Evolutionary conservation across 2,888 invertebrate genomes (phyloP), one percentile per base, ranked within the genome.

Genomic region (Choristoneura rosaceana): DNA sequence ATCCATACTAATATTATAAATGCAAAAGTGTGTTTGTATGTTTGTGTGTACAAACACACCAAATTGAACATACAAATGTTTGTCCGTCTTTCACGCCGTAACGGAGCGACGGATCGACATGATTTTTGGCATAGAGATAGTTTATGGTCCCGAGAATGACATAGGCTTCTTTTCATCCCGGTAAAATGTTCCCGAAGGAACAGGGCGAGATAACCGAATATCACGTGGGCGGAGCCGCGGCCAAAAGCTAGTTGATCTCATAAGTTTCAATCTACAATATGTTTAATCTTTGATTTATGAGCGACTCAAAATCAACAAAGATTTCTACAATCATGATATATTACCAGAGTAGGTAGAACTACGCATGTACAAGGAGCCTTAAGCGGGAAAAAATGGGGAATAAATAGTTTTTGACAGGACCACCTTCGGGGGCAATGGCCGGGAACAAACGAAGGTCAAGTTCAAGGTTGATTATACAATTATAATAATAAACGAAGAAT

Each of bases 341-440:
- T 25, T 55, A 25, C 17, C 10, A 8, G 14, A 25, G 45, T 62
- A 58, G 3, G 66, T 60, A 47, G 38, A 67, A 67, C 25, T 33
- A 50, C 64, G 34, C 38, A 64, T 33, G 64, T 45, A 65, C 47
- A 47, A 60, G 65, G 43, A 71, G 65, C 55, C 33, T 14, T 64
- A 43, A 47, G 69, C 68, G 61, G 65, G 43, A 65, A 81, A 76
- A 81, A 81, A 34, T 79, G 79, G 33, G 75, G 76, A 78, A 74
- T 74, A 70, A 78, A 78, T 79, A 73, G 79, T 75, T 83, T 82
- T 78, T 82, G 84, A 81, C 82, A 81, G 82, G 82, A 82, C 81
- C 83, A 80, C 82, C 84, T 80, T 80, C 76, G 62, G 77, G 77
- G 69, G 86, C 83, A 80, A 76, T 76, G 84, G 74, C 80, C 81